Evolutionary conservation across 2,797 vertebrate genomes (phyloP), one percentile per base, ranked within the genome.

Genomic region (Phataginus tricuspis): DNA sequence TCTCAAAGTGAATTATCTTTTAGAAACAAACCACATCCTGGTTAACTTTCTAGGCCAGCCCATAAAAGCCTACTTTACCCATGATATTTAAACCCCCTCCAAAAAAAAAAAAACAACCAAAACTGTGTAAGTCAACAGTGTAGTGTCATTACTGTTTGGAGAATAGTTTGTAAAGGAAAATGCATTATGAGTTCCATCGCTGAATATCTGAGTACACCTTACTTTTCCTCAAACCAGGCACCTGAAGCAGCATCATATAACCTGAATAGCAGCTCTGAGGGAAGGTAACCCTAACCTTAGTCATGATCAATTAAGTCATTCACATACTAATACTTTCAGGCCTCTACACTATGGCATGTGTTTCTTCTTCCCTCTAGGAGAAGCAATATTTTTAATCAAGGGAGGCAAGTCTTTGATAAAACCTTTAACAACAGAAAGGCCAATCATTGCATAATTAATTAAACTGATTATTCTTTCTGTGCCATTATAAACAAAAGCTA

Each of bases 371-470:
- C 49, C 78, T 91, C 68, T 71, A 77, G 45, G 74, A 80, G 37
- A 82, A 95, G 57, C 2, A 29, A 18, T 72, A 39, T 86, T 93
- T 86, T 55, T 69, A 34, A 77, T 34, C 31, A 83, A 77, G 27
- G 27, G 16, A 93, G 27, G 42, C 21, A 96, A 93, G 39, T 55
- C 18, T 57, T 87, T 91, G 29, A 75, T 66, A 34, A 64, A 31
- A 94, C 10, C 34, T 2, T 90, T 29, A 93, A 91, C 91, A 85
- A 72, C 23, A 57, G 55, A 85, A 96, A 93, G 5, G 14, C 19
- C 29, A 79, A 55, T 55, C 90, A 69, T 34, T 72, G 9, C 27
- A 75, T 61, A 96, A 34, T 61, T 91, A 87, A 69, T 84, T 72
- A 89, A 68, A 69, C 10, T 11, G n/a, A 86, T 61, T 74, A 72